Evolutionary conservation across 2,888 invertebrate species (phyloP), one percentile per base, ranked within the genome.

Genomic region (Drosophila demipolita): DNA sequence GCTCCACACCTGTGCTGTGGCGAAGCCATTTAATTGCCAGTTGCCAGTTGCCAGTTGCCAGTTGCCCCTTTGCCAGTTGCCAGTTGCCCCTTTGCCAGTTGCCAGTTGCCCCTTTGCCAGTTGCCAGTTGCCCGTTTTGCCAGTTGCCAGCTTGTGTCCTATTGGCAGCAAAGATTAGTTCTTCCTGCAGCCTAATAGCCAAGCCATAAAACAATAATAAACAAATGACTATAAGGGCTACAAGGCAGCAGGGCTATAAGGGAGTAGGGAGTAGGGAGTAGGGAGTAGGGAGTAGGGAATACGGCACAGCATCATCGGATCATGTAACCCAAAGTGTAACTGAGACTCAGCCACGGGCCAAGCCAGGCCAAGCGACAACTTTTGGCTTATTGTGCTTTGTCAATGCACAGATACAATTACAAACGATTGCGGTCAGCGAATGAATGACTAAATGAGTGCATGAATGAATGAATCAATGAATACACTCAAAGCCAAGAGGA

Each of bases 371-470:
- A 61, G 69, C 70, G 83, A 81, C 84, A 82, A 75, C 79, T 67
- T 67, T 79, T 86, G 81, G 87, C 75, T 87, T 87, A 87, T 87
- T 86, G 88, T 86, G 88, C 55, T 26, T 80, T 87, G 49, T 83
- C 86, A 75, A 86, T 75, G 75, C 72, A 84, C 84, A 87, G 87
- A 87, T 87, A 87, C 87, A 87, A 87, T 87, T 87, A 87, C 87
- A 73, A 85, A 67, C 83, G 83, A 75, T 83, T 78, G 85, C 87
- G 85, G 85, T 85, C 85, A 85, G 73, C 78, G 73, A 75, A 78
- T 83, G 86, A 74, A 69, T 70, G 61, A 45, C 12, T 35, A 59
- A 48, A 42, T 66, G 73, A 69, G 54, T 58, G 54, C 59, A 53
- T 62, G 60, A 61, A 36, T 36, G 38, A 58, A 38, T 54, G 66